Percentiles rank a stretch among this genome's conserved stretches.
Conservation (phyloP, 2,113 vertebrate genomes). For the Chlamydotis undulata region DNA sequence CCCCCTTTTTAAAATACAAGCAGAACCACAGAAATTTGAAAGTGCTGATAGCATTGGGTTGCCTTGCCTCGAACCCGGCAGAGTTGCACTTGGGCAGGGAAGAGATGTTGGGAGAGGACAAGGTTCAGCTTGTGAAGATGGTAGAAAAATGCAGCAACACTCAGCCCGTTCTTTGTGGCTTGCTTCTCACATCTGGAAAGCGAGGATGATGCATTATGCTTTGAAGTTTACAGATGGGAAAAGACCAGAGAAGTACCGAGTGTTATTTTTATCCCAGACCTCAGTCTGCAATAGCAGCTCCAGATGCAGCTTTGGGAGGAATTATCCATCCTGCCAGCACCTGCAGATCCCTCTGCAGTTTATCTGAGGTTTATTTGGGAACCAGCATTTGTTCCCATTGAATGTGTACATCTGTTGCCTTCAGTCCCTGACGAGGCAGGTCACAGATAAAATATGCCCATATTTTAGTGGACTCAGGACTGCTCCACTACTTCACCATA, state of each 20-base stretch:
- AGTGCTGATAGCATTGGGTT: neutral
- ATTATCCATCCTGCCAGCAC: neutral
- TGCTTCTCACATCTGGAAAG: neutral
- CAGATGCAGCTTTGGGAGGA: slow-evolving; percentile 33
- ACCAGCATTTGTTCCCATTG: neutral
- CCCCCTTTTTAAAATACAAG: neutral
- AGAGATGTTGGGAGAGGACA: neutral
- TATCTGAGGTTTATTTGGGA: slow-evolving; percentile 11
- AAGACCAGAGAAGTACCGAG: neutral
- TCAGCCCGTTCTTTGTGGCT: neutral
- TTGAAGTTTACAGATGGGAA: slow-evolving; percentile 14
- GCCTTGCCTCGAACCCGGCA: neutral
- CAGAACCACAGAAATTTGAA: neutral
- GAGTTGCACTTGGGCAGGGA: neutral
- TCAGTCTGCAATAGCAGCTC: neutral
- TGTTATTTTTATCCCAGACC: slow-evolving; percentile 32
- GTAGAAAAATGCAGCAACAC: neutral
- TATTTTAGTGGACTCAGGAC: neutral
- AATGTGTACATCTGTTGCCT: neutral
- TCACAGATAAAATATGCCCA: neutral
- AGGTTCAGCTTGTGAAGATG: neutral
- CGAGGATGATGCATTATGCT: neutral
- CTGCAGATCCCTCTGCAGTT: slow-evolving; percentile 7
- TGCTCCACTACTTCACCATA: accelerated
- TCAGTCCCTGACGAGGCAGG: neutral